Percentiles rank a stretch among this genome's conserved stretches.
Conservation (phyloP, 2,113 vertebrate species). For the Mirounga angustirostris region DNA sequence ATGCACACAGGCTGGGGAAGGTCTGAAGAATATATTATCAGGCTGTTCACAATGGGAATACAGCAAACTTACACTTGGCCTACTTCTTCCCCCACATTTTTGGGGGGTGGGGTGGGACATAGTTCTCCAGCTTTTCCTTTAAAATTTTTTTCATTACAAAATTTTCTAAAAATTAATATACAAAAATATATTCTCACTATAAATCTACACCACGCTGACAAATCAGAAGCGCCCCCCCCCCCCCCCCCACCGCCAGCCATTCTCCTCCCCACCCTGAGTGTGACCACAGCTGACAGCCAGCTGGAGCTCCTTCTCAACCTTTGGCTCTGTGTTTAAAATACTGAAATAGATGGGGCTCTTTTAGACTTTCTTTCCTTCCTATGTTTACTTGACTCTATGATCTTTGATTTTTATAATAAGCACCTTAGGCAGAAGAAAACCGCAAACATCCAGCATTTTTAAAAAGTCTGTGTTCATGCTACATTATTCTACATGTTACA, state of each 20-base stretch:
- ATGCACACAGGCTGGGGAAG: background rate
- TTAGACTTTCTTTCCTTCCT: constrained; percentile 53
- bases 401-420: constrained; percentile 77
- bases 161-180: background rate
- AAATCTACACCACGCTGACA: background rate
- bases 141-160: background rate
- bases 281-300: background rate
- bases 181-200: constrained; percentile 20
- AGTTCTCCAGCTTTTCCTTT: background rate
- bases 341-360: constrained; percentile 61
- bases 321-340: constrained; percentile 63
- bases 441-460: constrained; percentile 33
- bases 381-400: constrained; percentile 69
- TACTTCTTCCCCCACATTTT: background rate
- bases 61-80: background rate
- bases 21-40: background rate
- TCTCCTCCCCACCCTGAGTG: background rate
- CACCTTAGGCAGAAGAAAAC: constrained; percentile 64
- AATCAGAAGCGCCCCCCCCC: background rate
- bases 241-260: no score
- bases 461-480: background rate
- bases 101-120: background rate
- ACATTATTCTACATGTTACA: background rate
- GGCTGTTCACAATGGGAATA: background rate
- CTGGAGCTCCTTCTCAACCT: background rate